Conservation (phyloP, 1,140 invertebrate species). For the Drosophila triauraria region DNA sequence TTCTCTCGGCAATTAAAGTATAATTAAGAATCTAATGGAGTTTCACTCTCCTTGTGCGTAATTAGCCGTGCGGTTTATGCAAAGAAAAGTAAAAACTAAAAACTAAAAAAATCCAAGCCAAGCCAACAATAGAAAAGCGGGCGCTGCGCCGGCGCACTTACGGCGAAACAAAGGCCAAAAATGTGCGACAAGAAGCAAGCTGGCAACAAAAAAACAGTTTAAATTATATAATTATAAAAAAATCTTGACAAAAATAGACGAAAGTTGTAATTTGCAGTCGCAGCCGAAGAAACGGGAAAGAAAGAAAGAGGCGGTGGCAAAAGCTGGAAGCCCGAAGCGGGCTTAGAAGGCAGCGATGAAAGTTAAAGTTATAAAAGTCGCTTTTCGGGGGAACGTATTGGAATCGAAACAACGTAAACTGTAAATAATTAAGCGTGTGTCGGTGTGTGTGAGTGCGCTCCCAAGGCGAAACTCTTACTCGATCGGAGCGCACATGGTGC, state of each 20-base stretch:
- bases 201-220: constrained; percentile 61
- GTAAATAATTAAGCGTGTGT: constrained; percentile 66
- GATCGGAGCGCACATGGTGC: constrained; percentile 62
- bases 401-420: constrained; percentile 69
- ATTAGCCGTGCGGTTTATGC: constrained; percentile 72
- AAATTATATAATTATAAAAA: constrained; percentile 84
- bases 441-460: constrained; percentile 40
- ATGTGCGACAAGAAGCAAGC: constrained; percentile 34
- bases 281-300: constrained; percentile 12
- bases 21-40: constrained; percentile 77
- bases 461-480: constrained; percentile 75
- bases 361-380: constrained; percentile 80
- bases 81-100: constrained; percentile 76
- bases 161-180: constrained; percentile 60
- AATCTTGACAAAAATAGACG: constrained; percentile 84
- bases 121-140: constrained; percentile 50
- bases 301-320: constrained; percentile 25
- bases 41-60: constrained; percentile 75
- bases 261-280: constrained; percentile 78
- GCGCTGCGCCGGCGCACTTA: constrained; percentile 44
- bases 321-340: constrained; percentile 28
- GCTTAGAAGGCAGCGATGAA: constrained; percentile 77
- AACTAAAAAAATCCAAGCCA: constrained; percentile 60
- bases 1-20: constrained; percentile 64
- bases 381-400: constrained; percentile 52